Evolutionary conservation across 2,113 vertebrate genomes (phyloP), one percentile per base, ranked within the genome.

Genomic region (Turnix velox): DNA sequence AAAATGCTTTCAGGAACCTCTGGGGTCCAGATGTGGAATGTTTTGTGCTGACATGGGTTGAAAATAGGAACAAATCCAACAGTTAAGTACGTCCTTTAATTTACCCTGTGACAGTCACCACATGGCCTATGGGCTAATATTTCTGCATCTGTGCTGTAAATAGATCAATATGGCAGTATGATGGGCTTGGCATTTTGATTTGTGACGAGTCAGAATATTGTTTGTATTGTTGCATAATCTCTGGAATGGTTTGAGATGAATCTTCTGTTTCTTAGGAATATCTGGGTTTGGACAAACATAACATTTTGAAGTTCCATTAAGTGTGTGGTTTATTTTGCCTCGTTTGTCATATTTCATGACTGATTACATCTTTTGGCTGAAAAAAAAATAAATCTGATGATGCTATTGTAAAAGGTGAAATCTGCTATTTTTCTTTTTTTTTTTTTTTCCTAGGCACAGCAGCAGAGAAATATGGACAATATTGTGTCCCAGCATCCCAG

Each of bases 401-500:
- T 43, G 33, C 20, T 33, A 2, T 66, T 1, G 1, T 65, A 59
- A 78, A 86, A 88, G 9, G 39, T 68, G 54, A 10, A 88, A 88
- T 33, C 27, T 76, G 46, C 43, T 43, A 96, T n/a, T 90, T 20
- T 42, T 57, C n/a, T n/a, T n/a, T n/a, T 35, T 45, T n/a, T 31
- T 9, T 40, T 43, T 33, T 20, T 16, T 23, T 96, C 48, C 35
- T 95, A 99, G 99, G 99, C 99, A 5, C 99, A 99, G 92, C 98
- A 99, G 48, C 98, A 99, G 96, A 98, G 98, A 55, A 99, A 98
- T 58, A 66, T 99, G 97, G 99, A 99, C 97, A 98, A 97, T 79
- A 95, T 98, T 9, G 95, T 99, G 57, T 98, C 98, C 18, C 96
- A 97, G 54, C 98, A 99, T 88, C 98, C 98, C 68, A 97, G 98